Percentiles rank a stretch among this genome's conserved stretches.
Conservation (phyloP, 2,888 invertebrate genomes). For the Eucera pruinosa region DNA sequence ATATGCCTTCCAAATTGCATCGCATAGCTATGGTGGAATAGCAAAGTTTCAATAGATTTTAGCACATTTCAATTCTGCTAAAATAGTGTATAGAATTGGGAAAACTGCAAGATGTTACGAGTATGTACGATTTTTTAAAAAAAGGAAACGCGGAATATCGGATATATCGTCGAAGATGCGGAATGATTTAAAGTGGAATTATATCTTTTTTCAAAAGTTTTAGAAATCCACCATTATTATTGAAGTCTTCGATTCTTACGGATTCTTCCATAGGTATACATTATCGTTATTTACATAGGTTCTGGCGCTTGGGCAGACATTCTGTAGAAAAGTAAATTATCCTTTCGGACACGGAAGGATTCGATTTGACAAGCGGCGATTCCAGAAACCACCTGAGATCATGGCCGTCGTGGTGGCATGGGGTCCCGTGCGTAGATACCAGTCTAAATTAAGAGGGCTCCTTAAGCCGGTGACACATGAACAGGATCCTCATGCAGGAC, state of each 20-base stretch:
- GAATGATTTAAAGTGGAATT: no score
- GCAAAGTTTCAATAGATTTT: no score
- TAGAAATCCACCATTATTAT: conserved; percentile 26
- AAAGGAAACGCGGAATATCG: not conserved
- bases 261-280: conserved; percentile 78
- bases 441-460: conserved; percentile 64
- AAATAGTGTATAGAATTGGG: no score
- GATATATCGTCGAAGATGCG: no score
- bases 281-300: conserved; percentile 79
- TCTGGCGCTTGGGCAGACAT: conserved; percentile 35
- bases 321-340: conserved; percentile 64
- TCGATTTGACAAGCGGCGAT: conserved; percentile 71
- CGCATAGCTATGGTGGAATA: no score
- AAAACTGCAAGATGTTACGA: no score
- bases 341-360: conserved; percentile 63
- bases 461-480: conserved; percentile 53
- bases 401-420: conserved; percentile 26
- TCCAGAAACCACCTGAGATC: conserved; percentile 64
- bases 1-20: no score
- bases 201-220: conserved; percentile 9
- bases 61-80: no score
- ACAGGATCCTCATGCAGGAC: conserved; percentile 47
- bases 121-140: no score
- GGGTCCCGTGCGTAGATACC: conserved; percentile 61
- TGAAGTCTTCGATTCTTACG: conserved; percentile 46